Evolutionary conservation across 2,113 vertebrate genomes (phyloP), one percentile per base, ranked within the genome.

Genomic region (Nycticryphes semicollaris): DNA sequence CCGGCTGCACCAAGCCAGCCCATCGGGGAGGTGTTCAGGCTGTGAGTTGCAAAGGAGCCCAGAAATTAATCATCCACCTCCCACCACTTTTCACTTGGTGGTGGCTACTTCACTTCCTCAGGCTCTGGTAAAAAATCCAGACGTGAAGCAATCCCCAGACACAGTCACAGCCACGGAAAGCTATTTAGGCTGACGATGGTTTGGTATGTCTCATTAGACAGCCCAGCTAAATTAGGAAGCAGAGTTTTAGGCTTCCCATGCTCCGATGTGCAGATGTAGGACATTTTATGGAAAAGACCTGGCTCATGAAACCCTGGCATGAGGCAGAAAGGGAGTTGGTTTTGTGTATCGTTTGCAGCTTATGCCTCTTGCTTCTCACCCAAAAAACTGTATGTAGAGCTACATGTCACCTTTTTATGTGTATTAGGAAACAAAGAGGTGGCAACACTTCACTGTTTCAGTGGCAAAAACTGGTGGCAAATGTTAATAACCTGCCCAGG

Each of bases 21-120:
- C n/a, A 25, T 0, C 1, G 2, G n/a, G 51, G n/a, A 70, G n/a
- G 28, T 2, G 4, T 57, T 54, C 28, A 39, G 62, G 48, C 35
- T 94, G 28, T 18, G 74, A 76, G 11, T 22, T 0, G 1, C 30
- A 37, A 70, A 69, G 35, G 21, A 84, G n/a, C 10, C 37, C 43
- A 79, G 33, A 43, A 93, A 91, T 91, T 17, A 67, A 86, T 85
- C 51, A 51, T 43, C 35, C 1, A 1, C 43, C 25, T 84, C 21
- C 51, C 28, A 87, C 18, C 25, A 50, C 50, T 84, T 73, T 75
- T 88, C 45, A 77, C n/a, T 14, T 68, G 19, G 15, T 41, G 37
- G 22, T 87, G 76, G 47, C 47, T 66, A 33, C 53, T 66, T 85
- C 51, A n/a, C 39, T 79, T 91, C 72, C 72, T 79, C 56, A 66